Base-by-base conservation (phyloP, 2,113 vertebrate genomes). In the Eublepharis macularius region DNA sequence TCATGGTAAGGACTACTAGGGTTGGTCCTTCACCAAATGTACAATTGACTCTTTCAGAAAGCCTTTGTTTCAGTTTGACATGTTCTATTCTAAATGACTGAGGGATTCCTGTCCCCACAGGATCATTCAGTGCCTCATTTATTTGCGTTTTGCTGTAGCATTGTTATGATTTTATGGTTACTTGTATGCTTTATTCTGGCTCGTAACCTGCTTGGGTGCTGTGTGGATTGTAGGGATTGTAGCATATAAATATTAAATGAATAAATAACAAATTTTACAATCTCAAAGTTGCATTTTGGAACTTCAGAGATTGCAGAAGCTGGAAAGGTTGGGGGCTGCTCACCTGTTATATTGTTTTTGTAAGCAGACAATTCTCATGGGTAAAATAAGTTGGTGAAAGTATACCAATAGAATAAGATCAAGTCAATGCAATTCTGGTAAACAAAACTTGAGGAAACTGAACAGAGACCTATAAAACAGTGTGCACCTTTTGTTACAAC, bases 381-480 rank as follows among this genome's bases (percentile, higher is more conserved):
- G 83, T 41, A 70, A 69, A 85, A 78, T 85, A 39, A 85, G 69
- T 36, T 78, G 65, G 65, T 85, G 74, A 77, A 81, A 84, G 60
- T 51, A 84, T 45, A 43, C 26, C 65, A 49, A 29, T 69, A 85
- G 83, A 85, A 65, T 57, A 57, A 49, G 26, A 41, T 43, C 49
- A 41, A 78, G 36, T 57, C 65, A 70, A 34, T 78, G 49, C 69
- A 43, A 19, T 51, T 34, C 47, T 70, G 36, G 70, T 78, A 7
- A 24, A 24, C 47, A 70, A 54, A 57, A 29, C 51, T 49, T 41
- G 49, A 77, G 21, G 34, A 76, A 84, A 68, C 47, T 36, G 63
- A 84, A 76, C 54, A 63, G 43, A 76, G 10, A 36, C 26, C 32
- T 68, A 51, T 16, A 76, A 77, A 84, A 54, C 9, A 51, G 19